Conservation (phyloP, 2,113 vertebrate species). For the Diadophis punctatus region DNA sequence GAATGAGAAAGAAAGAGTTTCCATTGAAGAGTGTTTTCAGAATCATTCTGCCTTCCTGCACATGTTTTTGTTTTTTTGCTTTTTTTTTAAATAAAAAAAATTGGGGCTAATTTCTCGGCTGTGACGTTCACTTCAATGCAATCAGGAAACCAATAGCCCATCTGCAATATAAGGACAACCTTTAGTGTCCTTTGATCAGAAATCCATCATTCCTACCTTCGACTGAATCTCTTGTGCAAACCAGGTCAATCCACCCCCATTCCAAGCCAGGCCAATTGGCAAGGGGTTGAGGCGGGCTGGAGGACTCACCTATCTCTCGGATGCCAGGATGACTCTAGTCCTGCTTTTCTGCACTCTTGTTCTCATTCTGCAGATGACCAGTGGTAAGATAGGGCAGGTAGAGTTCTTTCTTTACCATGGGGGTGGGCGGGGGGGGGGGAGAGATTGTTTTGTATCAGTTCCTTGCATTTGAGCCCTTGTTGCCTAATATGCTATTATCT, state of each 20-base stretch:
- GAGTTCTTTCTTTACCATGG: neutral
- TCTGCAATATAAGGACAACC: constrained; percentile 50
- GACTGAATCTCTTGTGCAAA: neutral
- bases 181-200: constrained; percentile 33
- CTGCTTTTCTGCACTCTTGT: constrained; percentile 15
- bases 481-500: neutral
- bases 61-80: constrained; percentile 44
- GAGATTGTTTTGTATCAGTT: neutral
- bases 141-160: constrained; percentile 50
- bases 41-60: constrained; percentile 41
- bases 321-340: constrained; percentile 20
- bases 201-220: neutral
- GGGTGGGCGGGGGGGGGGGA: neutral
- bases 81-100: neutral
- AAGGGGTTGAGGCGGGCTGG: neutral
- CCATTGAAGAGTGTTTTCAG: constrained; percentile 60
- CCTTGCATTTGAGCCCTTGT: neutral
- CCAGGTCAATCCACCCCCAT: constrained; percentile 12
- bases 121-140: constrained; percentile 45
- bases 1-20: constrained; percentile 56
- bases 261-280: neutral
- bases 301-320: neutral
- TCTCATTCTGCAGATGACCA: constrained; percentile 21
- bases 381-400: constrained; percentile 43
- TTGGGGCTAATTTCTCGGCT: constrained; percentile 28